These are phyloP conservation scores for Oscheius sp. DNA, from an alignment of 1,140 invertebrate genomes.

Conservation along the genomic window DNA sequence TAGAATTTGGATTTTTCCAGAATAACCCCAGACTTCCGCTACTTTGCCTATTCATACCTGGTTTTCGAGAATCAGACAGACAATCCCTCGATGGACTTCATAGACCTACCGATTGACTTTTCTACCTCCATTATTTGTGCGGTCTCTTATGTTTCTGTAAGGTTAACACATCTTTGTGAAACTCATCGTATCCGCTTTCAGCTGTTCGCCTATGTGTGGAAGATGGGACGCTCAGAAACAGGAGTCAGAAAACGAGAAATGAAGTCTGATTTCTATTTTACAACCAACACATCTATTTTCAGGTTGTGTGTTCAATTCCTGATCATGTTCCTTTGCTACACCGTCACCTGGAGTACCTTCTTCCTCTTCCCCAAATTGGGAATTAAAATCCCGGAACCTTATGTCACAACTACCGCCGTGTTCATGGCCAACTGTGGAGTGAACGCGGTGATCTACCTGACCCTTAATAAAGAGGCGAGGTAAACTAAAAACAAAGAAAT, in stretches of 20 bases:
- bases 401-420: background rate
- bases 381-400: background rate
- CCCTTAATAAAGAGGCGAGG: background rate
- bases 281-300: background rate
- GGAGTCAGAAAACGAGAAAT: background rate
- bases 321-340: background rate
- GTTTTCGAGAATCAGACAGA: background rate
- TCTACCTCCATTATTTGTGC: background rate
- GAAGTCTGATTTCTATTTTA: background rate
- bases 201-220: background rate
- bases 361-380: background rate
- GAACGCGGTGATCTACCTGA: background rate
- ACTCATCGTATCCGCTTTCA: too few relatives aligned
- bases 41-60: background rate
- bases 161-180: too few relatives aligned
- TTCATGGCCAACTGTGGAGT: background rate
- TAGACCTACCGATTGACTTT: background rate
- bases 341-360: background rate
- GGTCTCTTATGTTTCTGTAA: background rate
- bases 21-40: background rate
- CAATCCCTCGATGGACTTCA: background rate
- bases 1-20: too few relatives aligned
- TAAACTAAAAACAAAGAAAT: background rate
- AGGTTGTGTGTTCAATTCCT: background rate
- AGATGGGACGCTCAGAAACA: background rate